These are phyloP conservation scores for Petrophora chlorosata DNA, from an alignment of 2,888 invertebrate species.

Conservation along the genomic window DNA sequence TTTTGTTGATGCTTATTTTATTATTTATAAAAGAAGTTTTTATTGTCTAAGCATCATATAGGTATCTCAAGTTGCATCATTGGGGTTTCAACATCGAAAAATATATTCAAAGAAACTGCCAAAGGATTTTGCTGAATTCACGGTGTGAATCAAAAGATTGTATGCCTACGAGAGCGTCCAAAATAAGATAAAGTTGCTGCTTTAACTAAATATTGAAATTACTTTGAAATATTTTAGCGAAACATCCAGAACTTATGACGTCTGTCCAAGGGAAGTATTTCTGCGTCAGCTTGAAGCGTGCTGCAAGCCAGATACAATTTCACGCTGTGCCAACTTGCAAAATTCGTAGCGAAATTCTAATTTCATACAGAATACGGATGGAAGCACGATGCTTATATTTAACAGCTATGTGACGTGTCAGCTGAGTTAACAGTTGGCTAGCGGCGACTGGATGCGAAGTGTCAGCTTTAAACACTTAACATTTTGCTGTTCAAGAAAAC, in stretches of 20 bases:
- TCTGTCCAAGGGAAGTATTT: conserved; percentile 69
- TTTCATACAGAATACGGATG: conserved; percentile 68
- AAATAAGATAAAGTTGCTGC: conserved; percentile 27
- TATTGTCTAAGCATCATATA: no score
- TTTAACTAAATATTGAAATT: conserved; percentile 36
- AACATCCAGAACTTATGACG: conserved; percentile 71
- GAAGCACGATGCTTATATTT: conserved; percentile 48
- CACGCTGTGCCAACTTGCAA: conserved; percentile 79
- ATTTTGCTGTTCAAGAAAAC: conserved; percentile 19
- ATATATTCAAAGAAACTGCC: no score
- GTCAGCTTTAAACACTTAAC: conserved; percentile 25
- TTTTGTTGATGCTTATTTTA: no score
- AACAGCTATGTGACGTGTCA: conserved; percentile 45
- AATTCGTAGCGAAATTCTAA: conserved; percentile 75
- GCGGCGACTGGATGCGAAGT: conserved; percentile 35
- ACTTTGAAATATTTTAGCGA: conserved; percentile 36
- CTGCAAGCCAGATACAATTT: conserved; percentile 78
- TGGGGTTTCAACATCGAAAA: no score
- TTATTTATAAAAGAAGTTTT: no score
- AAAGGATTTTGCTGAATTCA: no score
- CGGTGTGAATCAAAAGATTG: background rate
- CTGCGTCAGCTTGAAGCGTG: conserved; percentile 72
- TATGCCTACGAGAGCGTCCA: conserved; percentile 12
- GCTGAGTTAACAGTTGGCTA: conserved; percentile 41
- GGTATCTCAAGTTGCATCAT: no score